Evolutionary conservation across 2,888 invertebrate genomes (phyloP).

Genomic region (Trichopoda pennipes): DNA sequence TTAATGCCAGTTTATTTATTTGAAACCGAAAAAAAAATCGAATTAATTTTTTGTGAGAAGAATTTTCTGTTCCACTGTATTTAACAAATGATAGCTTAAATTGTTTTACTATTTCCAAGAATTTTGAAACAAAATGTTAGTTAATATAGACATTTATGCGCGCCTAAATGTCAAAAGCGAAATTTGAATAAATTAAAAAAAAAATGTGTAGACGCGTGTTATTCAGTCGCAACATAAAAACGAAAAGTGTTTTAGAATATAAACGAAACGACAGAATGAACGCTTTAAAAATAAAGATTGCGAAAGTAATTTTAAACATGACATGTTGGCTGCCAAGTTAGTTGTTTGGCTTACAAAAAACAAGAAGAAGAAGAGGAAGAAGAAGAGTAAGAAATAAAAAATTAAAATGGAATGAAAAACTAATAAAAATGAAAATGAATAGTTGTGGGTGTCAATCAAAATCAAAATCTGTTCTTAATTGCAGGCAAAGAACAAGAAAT

Average conservation of each 20-base stretch:
- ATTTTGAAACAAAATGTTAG: too few relatives aligned
- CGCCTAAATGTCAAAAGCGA: conserved; percentile 23
- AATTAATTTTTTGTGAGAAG: too few relatives aligned
- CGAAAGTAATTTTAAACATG: background rate
- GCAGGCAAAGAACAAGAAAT: conserved; percentile 50
- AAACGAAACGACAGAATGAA: conserved; percentile 10
- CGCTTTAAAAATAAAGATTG: background rate
- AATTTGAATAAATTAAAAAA: conserved; percentile 16
- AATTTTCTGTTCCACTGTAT: too few relatives aligned
- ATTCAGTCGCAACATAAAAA: background rate
- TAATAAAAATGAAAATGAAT: conserved; percentile 35
- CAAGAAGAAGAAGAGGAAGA: too few relatives aligned
- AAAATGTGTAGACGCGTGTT: conserved; percentile 10
- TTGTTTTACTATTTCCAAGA: too few relatives aligned
- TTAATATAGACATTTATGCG: background rate
- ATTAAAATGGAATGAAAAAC: conserved; percentile 23
- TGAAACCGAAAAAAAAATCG: too few relatives aligned
- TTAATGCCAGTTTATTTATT: too few relatives aligned
- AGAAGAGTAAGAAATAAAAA: too few relatives aligned
- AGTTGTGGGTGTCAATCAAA: conserved; percentile 65
- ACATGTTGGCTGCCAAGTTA: conserved; percentile 26
- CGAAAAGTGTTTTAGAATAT: background rate
- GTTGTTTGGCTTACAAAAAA: background rate
- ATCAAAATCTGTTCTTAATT: conserved; percentile 55
- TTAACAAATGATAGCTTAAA: background rate